Percentiles rank a stretch among this genome's conserved stretches.
phyloP scores from a whole-genome alignment of 2,888 invertebrate genomes.

The Cantharis flavilabris region DNA sequence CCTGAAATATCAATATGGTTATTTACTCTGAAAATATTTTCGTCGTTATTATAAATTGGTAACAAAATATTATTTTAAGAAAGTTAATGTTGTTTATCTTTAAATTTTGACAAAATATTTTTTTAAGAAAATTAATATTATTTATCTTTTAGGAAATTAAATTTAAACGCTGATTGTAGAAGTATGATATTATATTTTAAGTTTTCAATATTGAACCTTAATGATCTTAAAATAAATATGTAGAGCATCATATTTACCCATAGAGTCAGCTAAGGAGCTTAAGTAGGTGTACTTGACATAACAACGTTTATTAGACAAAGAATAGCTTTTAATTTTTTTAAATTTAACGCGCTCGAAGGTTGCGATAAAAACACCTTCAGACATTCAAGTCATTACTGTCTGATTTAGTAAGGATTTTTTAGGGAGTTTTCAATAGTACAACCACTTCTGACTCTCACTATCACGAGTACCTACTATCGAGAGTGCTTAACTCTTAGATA shows the following conservation, averaged over 20 bases:
- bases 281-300: too few species aligned
- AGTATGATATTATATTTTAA: background rate
- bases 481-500: background rate
- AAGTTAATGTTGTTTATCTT: background rate
- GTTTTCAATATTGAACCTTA: background rate
- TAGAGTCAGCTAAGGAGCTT: too few species aligned
- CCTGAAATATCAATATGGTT: background rate
- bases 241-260: too few species aligned
- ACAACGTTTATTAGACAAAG: too few species aligned
- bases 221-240: background rate
- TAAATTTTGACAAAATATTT: background rate
- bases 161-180: background rate
- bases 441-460: background rate
- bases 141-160: background rate
- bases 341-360: background rate
- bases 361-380: background rate
- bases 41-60: background rate
- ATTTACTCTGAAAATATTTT: background rate
- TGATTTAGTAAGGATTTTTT: background rate
- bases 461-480: background rate
- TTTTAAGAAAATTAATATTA: background rate
- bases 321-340: background rate
- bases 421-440: background rate
- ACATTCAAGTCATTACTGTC: background rate
- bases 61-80: background rate